These are phyloP conservation scores for Alectura lathami DNA, from an alignment of 2,113 vertebrate species.

Conservation along the genomic window DNA sequence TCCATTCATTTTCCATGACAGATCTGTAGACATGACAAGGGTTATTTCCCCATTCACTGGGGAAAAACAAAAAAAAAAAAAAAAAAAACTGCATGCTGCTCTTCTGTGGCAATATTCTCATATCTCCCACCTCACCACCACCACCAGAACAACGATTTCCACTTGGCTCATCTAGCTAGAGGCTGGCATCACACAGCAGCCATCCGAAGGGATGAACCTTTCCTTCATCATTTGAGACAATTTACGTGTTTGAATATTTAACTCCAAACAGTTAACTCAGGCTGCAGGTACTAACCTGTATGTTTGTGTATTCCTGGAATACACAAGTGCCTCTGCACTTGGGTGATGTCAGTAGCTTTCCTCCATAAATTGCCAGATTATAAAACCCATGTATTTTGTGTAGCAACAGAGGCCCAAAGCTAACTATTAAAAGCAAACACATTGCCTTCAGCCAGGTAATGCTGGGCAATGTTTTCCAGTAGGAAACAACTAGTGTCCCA, in stretches of 20 bases:
- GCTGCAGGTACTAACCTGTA: background rate
- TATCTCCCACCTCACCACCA: background rate
- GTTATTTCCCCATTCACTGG: background rate
- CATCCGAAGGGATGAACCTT: rapidly evolving
- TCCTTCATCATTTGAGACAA: background rate
- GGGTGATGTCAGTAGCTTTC: background rate
- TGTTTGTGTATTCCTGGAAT: background rate
- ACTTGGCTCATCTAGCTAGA: background rate
- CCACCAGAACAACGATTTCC: background rate
- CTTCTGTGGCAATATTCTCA: background rate
- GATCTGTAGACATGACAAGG: background rate
- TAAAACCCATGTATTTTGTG: background rate
- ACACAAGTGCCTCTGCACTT: rapidly evolving
- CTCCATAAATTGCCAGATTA: background rate
- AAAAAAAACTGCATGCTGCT: background rate
- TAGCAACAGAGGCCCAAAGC: background rate
- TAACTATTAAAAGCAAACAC: background rate
- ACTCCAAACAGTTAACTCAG: background rate
- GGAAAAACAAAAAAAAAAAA: background rate
- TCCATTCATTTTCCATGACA: background rate
- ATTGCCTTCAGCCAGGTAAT: background rate
- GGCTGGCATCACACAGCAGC: background rate
- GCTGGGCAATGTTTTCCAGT: background rate
- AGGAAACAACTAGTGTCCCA: background rate
- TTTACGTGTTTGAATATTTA: background rate